Evolutionary conservation across 2,113 vertebrate species (phyloP).

Genomic region (Phalacrocorax aristotelis): DNA sequence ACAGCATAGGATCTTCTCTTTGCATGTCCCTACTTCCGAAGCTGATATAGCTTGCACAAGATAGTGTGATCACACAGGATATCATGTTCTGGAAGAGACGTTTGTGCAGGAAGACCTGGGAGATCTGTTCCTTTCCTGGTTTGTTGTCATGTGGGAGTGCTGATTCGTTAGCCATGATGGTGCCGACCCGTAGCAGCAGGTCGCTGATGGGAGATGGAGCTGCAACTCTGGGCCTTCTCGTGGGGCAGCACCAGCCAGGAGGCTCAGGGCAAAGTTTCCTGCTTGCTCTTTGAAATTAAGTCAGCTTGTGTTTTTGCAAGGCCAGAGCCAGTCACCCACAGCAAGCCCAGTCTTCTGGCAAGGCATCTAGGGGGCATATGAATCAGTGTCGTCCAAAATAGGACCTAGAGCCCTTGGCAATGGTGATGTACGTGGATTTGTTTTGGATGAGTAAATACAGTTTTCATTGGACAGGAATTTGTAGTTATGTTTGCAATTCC

Average conservation of each 20-base stretch:
- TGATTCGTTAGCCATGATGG: fast-evolving
- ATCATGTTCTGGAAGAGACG: background rate
- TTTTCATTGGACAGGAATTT: constrained; percentile 19
- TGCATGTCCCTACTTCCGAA: background rate
- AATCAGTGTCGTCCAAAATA: background rate
- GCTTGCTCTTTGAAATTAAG: background rate
- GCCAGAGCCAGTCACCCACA: background rate
- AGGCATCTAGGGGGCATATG: background rate
- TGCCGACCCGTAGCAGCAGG: background rate
- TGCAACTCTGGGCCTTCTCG: background rate
- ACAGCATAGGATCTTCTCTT: background rate
- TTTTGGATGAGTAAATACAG: constrained; percentile 7
- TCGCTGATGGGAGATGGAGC: background rate
- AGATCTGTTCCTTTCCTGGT: background rate
- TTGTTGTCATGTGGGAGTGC: fast-evolving
- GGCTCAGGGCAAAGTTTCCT: background rate
- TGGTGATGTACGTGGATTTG: background rate
- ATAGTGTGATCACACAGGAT: background rate
- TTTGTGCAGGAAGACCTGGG: background rate
- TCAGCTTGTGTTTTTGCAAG: background rate
- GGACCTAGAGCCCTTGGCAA: background rate
- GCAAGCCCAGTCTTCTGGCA: background rate
- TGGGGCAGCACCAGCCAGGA: background rate
- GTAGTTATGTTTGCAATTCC: background rate
- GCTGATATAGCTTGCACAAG: background rate